These are phyloP conservation scores for Coptodon rendalli DNA, from an alignment of 2,113 vertebrate genomes.

Conservation along the genomic window DNA sequence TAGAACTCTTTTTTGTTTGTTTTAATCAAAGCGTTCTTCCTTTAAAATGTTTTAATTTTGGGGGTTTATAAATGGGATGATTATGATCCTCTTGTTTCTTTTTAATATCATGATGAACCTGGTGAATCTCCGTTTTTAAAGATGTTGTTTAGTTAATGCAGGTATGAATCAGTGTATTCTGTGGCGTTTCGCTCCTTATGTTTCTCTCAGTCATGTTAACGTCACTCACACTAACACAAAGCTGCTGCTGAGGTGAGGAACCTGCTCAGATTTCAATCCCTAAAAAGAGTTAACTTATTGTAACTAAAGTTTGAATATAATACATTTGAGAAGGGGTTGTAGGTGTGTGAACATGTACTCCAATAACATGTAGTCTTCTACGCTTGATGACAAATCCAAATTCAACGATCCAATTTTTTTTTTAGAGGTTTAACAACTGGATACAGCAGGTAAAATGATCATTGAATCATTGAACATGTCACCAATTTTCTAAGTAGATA, in stretches of 20 bases:
- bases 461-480: not conserved
- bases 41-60: not conserved
- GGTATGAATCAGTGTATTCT: not conserved
- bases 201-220: not conserved
- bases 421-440: not conserved
- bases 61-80: not conserved
- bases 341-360: not conserved
- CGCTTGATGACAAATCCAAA: not conserved
- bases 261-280: not conserved
- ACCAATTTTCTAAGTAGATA: not conserved
- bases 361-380: not conserved
- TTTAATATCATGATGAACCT: not conserved
- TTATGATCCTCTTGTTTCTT: not conserved
- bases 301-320: not conserved
- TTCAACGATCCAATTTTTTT: not conserved
- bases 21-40: not conserved
- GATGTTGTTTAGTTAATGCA: not conserved
- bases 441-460: not conserved
- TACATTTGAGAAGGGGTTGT: not conserved
- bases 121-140: not conserved
- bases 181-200: not conserved
- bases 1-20: not conserved
- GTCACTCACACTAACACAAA: not conserved
- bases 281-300: not conserved
- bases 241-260: conserved; percentile 35